Percentiles rank a stretch among this genome's conserved stretches.
Evolutionary conservation across 2,113 vertebrate species (phyloP).

Genomic region (Lycaon pictus): DNA sequence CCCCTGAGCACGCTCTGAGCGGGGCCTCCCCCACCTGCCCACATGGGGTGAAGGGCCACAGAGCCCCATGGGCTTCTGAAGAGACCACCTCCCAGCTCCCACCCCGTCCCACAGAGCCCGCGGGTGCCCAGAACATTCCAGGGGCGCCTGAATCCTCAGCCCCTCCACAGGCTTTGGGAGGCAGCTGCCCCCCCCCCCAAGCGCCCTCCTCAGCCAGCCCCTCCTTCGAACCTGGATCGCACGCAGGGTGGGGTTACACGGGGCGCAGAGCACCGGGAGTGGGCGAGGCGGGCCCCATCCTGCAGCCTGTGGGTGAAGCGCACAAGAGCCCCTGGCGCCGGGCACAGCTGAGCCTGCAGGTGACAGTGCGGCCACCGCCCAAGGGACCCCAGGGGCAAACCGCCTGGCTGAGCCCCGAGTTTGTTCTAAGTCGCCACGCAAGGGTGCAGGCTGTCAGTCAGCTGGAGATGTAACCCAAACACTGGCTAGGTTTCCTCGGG

Average conservation of each 20-base stretch:
- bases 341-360: accelerated
- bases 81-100: neutral
- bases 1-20: neutral
- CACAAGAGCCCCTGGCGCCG: neutral
- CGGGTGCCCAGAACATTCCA: neutral
- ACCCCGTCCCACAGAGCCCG: neutral
- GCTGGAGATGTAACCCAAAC: neutral
- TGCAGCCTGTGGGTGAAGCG: neutral
- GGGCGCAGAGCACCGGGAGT: too few species aligned
- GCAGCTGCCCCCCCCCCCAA: accelerated
- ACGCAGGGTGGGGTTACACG: neutral
- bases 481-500: neutral
- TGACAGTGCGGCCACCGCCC: accelerated
- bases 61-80: neutral
- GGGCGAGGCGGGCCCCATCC: neutral
- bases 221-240: neutral
- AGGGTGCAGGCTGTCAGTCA: neutral
- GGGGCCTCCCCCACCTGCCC: neutral
- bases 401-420: accelerated
- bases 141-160: accelerated
- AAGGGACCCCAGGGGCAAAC: neutral
- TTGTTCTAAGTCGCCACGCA: neutral
- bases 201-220: neutral
- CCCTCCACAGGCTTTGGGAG: neutral
- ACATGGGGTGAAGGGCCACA: accelerated